These are phyloP conservation scores for Sebastes fasciatus DNA, from an alignment of 2,113 vertebrate genomes.

Conservation along the genomic window DNA sequence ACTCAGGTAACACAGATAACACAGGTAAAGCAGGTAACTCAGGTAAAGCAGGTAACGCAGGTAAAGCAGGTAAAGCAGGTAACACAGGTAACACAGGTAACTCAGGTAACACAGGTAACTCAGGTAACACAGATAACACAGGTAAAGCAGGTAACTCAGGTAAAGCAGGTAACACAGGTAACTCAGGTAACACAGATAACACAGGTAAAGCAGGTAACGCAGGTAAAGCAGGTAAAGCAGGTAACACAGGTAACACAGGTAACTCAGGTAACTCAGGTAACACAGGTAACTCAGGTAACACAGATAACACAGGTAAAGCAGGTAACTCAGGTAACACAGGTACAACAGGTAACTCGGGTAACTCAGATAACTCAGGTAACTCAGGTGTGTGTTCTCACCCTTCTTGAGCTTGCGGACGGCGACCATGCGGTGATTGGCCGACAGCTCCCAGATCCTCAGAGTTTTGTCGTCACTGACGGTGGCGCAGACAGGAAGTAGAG, in stretches of 20 bases:
- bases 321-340: neutral
- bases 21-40: no score
- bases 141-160: no score
- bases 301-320: neutral
- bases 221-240: neutral
- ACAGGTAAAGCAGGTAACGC: no score
- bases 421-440: slow-evolving; percentile 96
- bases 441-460: slow-evolving; percentile 97
- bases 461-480: slow-evolving; percentile 97
- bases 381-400: slow-evolving; percentile 79
- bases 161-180: no score
- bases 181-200: no score
- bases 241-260: neutral
- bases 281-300: no score
- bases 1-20: neutral
- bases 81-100: neutral
- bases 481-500: slow-evolving; percentile 94
- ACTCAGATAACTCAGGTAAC: no score
- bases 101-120: neutral
- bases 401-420: slow-evolving; percentile 98
- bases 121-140: no score
- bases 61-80: no score
- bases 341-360: neutral
- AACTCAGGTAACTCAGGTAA: neutral
- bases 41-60: no score